These are phyloP conservation scores for Siphamia tubifer DNA, from an alignment of 2,113 vertebrate species.

Conservation along the genomic window DNA sequence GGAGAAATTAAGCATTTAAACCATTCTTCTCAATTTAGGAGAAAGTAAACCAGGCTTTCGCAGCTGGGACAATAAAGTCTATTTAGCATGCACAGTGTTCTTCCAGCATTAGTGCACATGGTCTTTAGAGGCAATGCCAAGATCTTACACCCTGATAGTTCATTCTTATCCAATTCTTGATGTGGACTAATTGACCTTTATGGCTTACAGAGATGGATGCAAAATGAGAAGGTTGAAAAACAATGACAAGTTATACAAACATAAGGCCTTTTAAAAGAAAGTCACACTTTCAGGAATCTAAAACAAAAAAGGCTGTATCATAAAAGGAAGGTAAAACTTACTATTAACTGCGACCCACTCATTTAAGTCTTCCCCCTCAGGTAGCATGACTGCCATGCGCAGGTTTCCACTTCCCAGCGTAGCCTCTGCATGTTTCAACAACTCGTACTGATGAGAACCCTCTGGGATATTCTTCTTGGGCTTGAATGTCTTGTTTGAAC, in stretches of 20 bases:
- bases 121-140: constrained; percentile 30
- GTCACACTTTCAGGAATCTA: not conserved
- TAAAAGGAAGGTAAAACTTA: constrained; percentile 67
- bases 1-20: constrained; percentile 9
- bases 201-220: not conserved
- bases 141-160: constrained; percentile 20
- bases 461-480: constrained; percentile 97
- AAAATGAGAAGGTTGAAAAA: not conserved
- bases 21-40: constrained; percentile 25
- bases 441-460: constrained; percentile 95
- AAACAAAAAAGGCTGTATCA: not conserved
- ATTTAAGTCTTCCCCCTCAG: constrained; percentile 94
- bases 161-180: not conserved
- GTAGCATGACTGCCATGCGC: constrained; percentile 91
- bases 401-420: constrained; percentile 95
- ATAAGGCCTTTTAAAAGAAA: not conserved
- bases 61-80: constrained; percentile 44
- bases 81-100: constrained; percentile 57
- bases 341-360: constrained; percentile 98
- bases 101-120: constrained; percentile 29
- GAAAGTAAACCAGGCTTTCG: constrained; percentile 40
- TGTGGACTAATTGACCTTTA: constrained; percentile 13
- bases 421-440: constrained; percentile 93
- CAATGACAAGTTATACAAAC: not conserved
- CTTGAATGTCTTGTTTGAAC: constrained; percentile 94